Evolutionary conservation across 1,140 invertebrate genomes (phyloP).

Genomic region (Coenobita brevimanus): DNA sequence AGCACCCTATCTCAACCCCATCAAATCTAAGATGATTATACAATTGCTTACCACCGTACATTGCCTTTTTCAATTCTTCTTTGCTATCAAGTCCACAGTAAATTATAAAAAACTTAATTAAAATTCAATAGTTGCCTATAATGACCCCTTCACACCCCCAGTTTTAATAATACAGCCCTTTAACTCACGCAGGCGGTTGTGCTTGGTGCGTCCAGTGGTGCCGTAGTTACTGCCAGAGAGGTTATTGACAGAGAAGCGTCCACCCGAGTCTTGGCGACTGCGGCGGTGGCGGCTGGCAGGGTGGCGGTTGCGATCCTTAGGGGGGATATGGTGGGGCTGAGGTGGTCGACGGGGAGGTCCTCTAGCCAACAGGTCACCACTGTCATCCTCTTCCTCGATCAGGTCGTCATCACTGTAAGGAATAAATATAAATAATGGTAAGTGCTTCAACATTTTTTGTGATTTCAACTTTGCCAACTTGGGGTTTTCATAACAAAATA

Average conservation of each 20-base stretch:
- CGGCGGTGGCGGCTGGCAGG: constrained; percentile 35
- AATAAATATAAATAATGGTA: background rate
- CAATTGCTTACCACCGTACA: too few relatives aligned
- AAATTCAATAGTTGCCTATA: too few relatives aligned
- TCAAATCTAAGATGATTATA: too few relatives aligned
- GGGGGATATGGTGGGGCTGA: background rate
- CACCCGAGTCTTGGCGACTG: constrained; percentile 40
- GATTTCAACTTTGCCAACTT: background rate
- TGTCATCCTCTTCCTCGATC: constrained; percentile 38
- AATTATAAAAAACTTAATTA: too few relatives aligned
- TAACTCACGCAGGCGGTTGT: constrained; percentile 48
- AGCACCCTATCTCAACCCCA: too few relatives aligned
- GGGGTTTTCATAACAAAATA: background rate
- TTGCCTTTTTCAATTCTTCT: too few relatives aligned
- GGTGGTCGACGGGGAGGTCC: constrained; percentile 14
- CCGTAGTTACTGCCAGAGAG: background rate
- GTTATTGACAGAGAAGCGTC: constrained; percentile 52
- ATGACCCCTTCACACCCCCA: too few relatives aligned
- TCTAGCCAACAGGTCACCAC: background rate
- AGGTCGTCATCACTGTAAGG: constrained; percentile 43
- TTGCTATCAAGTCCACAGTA: too few relatives aligned
- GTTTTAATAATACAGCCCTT: too few relatives aligned
- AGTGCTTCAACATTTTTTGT: background rate
- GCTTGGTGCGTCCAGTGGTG: constrained; percentile 27
- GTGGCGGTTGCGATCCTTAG: constrained; percentile 53